Evolutionary conservation across 2,797 vertebrate genomes (phyloP).

Genomic region (Halcyon badia): DNA sequence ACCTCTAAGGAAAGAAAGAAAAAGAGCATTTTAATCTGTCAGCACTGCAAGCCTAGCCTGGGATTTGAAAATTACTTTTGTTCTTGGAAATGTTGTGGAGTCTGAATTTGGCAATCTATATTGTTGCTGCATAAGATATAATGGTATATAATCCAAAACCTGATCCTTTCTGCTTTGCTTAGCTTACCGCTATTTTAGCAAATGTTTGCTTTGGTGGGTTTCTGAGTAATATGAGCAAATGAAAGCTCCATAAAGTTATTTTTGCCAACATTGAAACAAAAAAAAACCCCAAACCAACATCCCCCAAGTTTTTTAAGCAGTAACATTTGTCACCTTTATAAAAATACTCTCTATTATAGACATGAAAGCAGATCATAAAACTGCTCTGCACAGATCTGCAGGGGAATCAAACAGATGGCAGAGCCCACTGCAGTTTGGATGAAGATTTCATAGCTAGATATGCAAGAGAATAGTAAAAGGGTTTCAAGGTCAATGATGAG

Average conservation of each 20-base stretch:
- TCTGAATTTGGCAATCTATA: background rate
- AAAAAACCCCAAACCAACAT: background rate
- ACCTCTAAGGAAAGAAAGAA: background rate
- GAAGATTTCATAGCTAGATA: slow-evolving; percentile 4
- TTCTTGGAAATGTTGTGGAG: background rate
- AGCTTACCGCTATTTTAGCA: background rate
- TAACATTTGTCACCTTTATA: background rate
- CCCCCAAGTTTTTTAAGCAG: background rate
- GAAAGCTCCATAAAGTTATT: background rate
- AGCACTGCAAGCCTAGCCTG: background rate
- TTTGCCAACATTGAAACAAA: background rate
- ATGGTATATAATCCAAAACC: background rate
- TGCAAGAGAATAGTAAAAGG: background rate
- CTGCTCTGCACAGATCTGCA: background rate
- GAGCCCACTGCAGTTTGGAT: slow-evolving; percentile 30
- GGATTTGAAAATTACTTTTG: slow-evolving; percentile 23
- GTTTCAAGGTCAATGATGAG: slow-evolving; percentile 1
- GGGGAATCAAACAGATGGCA: slow-evolving; percentile 52
- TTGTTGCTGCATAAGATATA: background rate
- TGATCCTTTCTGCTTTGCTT: background rate
- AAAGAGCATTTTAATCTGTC: slow-evolving; percentile 29
- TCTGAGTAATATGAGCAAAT: background rate
- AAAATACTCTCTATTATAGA: background rate
- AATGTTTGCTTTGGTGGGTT: background rate
- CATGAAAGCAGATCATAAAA: background rate